Conservation (phyloP, 2,797 vertebrate genomes). For the Parambassis ranga region DNA sequence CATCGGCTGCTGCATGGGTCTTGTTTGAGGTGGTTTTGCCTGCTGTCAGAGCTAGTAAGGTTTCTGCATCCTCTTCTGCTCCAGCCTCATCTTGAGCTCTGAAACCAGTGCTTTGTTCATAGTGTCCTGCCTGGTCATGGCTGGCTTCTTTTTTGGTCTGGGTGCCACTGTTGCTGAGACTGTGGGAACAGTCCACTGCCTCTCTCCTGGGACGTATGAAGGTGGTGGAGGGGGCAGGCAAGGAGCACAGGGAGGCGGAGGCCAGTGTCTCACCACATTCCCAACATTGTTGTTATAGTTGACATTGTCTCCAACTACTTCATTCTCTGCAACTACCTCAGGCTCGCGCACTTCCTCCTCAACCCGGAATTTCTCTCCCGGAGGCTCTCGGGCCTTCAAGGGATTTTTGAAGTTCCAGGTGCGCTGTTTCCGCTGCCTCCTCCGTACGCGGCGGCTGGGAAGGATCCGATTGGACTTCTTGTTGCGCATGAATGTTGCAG, state of each 20-base stretch:
- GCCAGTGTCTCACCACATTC: slow-evolving; percentile 57
- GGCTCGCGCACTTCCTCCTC: slow-evolving; percentile 60
- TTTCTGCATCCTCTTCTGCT: slow-evolving; percentile 81
- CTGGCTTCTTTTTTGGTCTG: slow-evolving; percentile 65
- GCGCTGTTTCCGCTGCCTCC: slow-evolving; percentile 69
- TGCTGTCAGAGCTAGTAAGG: slow-evolving; percentile 36
- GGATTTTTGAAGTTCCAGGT: slow-evolving; percentile 77
- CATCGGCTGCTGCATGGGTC: neutral
- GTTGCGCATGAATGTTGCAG: slow-evolving; percentile 93
- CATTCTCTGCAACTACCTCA: slow-evolving; percentile 57
- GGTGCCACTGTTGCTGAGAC: slow-evolving; percentile 83
- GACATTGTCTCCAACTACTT: slow-evolving; percentile 66
- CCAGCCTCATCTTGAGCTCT: slow-evolving; percentile 93
- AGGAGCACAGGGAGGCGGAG: slow-evolving; percentile 67
- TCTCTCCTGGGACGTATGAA: slow-evolving; percentile 46
- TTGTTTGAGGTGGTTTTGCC: slow-evolving; percentile 5
- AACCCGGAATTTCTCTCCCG: slow-evolving; percentile 77
- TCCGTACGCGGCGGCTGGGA: slow-evolving; percentile 87
- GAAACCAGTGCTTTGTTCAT: slow-evolving; percentile 89
- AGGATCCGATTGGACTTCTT: slow-evolving; percentile 93
- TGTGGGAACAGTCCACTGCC: slow-evolving; percentile 80
- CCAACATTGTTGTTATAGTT: slow-evolving; percentile 86
- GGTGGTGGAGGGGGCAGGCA: slow-evolving; percentile 73
- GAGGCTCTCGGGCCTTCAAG: slow-evolving; percentile 70
- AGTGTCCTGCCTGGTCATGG: slow-evolving; percentile 66